Conservation (phyloP, 2,113 vertebrate genomes). For the Pseudorectes ferrugineus region DNA sequence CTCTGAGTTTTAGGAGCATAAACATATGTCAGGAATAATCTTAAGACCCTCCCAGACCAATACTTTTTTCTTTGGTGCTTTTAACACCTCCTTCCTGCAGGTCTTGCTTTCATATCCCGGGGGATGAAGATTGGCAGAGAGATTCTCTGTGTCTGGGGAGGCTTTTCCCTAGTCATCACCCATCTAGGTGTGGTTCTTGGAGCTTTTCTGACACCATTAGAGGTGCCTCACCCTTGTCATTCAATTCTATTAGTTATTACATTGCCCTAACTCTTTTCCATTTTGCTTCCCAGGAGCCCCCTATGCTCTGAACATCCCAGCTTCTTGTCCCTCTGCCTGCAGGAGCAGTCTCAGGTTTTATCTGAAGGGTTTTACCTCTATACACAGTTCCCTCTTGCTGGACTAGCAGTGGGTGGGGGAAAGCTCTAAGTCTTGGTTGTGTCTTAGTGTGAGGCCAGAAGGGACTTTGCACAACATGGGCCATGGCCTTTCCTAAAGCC, state of each 20-base stretch:
- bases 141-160: neutral
- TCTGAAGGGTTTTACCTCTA: neutral
- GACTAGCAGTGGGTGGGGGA: neutral
- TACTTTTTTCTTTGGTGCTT: neutral
- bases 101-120: neutral
- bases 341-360: neutral
- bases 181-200: neutral
- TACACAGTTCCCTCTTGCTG: neutral
- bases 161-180: neutral
- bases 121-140: neutral
- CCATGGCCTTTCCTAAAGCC: neutral
- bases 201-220: neutral
- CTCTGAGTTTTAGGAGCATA: neutral
- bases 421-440: neutral
- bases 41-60: neutral
- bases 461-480: neutral
- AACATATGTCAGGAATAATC: neutral
- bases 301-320: neutral
- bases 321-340: neutral
- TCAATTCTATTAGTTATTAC: neutral
- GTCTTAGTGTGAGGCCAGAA: neutral
- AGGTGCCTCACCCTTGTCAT: neutral
- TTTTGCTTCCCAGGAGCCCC: neutral
- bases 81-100: neutral
- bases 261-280: neutral